A percentile compares a stretch with the other conserved stretches of the same genome.
Evolutionary conservation across 2,113 vertebrate species (phyloP).

Genomic region (Aythya baeri): DNA sequence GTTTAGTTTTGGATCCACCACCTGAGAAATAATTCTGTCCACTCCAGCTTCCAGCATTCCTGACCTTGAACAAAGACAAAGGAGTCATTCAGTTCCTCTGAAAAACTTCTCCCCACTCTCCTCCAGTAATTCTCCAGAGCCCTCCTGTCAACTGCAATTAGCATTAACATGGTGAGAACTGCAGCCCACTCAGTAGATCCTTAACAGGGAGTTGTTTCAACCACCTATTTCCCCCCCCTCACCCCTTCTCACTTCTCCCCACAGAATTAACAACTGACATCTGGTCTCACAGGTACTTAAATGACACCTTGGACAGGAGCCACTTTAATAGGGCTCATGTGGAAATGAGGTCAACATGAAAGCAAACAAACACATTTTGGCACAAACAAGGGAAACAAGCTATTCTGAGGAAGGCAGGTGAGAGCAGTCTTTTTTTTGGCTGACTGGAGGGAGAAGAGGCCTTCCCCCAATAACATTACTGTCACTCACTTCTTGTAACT

Average conservation of each 20-base stretch:
- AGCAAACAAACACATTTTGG: conserved; percentile 51
- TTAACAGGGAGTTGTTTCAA: conserved; percentile 38
- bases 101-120: conserved; percentile 53
- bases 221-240: conserved; percentile 28
- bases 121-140: conserved; percentile 39
- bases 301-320: conserved; percentile 19
- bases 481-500: not conserved
- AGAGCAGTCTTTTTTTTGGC: conserved; percentile 32
- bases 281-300: conserved; percentile 62
- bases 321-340: conserved; percentile 26
- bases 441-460: not conserved
- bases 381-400: conserved; percentile 13
- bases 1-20: conserved; percentile 89
- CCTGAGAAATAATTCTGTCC: conserved; percentile 97
- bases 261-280: conserved; percentile 43
- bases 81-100: conserved; percentile 76
- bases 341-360: conserved; percentile 54
- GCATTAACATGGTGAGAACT: conserved; percentile 44
- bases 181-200: conserved; percentile 40
- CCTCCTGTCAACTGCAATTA: conserved; percentile 82
- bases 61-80: conserved; percentile 89
- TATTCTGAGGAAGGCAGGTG: conserved; percentile 44
- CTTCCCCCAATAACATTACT: not conserved
- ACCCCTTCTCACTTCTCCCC: conserved; percentile 7
- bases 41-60: conserved; percentile 92